phyloP scores from a whole-genome alignment of 2,888 invertebrate species.

The Drosophila kanekoi region DNA sequence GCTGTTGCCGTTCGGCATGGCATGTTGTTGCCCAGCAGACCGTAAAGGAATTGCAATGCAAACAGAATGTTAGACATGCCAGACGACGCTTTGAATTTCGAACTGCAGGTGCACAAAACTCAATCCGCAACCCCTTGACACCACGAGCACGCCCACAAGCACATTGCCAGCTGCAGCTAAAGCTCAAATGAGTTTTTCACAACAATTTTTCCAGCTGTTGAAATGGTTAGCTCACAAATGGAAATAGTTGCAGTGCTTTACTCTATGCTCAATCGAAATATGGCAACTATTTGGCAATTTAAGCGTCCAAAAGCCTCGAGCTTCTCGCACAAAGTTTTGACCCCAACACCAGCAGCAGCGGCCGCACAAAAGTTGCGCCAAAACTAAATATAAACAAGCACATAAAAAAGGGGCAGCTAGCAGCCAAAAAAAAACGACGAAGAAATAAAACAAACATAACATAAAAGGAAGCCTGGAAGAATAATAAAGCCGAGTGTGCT shows the following conservation, averaged over 20 bases:
- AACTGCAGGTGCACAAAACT: conserved; percentile 42
- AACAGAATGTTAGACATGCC: conserved; percentile 68
- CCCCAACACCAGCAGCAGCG: conserved; percentile 24
- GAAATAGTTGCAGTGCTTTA: conserved; percentile 63
- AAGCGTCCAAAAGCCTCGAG: conserved; percentile 25
- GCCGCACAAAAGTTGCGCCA: conserved; percentile 65
- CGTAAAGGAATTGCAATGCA: conserved; percentile 70
- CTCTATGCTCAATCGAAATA: conserved; percentile 41
- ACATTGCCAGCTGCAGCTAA: conserved; percentile 14
- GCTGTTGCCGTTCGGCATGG: conserved; percentile 23
- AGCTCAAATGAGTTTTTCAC: conserved; percentile 30
- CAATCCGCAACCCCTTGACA: background rate
- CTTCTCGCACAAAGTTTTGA: conserved; percentile 20
- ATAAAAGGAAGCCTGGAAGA: conserved; percentile 16
- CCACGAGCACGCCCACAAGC: background rate
- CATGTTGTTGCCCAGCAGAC: conserved; percentile 64
- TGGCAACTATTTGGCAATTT: conserved; percentile 57
- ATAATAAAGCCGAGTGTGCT: conserved; percentile 20
- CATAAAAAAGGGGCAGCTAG: conserved; percentile 24
- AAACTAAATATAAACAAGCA: conserved; percentile 40
- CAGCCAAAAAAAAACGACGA: conserved; percentile 21
- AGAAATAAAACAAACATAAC: conserved; percentile 15
- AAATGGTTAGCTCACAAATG: conserved; percentile 51
- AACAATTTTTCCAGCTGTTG: conserved; percentile 50
- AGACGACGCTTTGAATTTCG: conserved; percentile 55